A percentile compares a stretch with the other conserved stretches of the same genome.
These are phyloP conservation scores for Caenorhabditis sp. DNA, from an alignment of 2,888 invertebrate genomes.

Conservation along the genomic window DNA sequence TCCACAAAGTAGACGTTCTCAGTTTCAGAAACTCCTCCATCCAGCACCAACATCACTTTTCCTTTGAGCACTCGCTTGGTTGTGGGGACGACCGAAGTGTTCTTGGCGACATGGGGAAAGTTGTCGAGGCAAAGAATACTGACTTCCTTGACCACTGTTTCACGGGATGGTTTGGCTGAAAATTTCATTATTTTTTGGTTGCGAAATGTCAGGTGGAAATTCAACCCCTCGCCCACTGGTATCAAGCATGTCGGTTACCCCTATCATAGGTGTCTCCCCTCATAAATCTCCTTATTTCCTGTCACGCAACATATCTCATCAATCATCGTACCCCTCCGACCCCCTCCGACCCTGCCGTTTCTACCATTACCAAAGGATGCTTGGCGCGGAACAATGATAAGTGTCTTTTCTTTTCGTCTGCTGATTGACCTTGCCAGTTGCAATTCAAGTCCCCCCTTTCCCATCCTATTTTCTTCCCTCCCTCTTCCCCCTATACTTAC, in stretches of 20 bases:
- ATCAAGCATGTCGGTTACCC: background rate
- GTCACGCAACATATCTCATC: constrained; percentile 52
- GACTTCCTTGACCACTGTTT: constrained; percentile 42
- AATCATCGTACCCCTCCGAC: constrained; percentile 29
- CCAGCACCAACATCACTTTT: constrained; percentile 33
- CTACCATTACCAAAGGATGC: no score
- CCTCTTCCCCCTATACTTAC: constrained; percentile 25
- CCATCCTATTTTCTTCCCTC: background rate
- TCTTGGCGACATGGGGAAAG: constrained; percentile 22
- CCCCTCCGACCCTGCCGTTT: background rate
- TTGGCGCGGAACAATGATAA: constrained; percentile 37
- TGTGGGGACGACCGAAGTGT: constrained; percentile 6
- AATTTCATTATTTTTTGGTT: background rate
- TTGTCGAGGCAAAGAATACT: constrained; percentile 52
- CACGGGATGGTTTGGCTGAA: constrained; percentile 35
- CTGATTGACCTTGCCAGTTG: constrained; percentile 27
- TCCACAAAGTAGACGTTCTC: constrained; percentile 59
- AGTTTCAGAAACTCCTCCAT: constrained; percentile 24
- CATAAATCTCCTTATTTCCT: constrained; percentile 50
- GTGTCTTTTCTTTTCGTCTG: no score
- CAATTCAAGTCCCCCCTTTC: background rate
- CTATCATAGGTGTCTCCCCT: background rate
- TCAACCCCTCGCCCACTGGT: no score
- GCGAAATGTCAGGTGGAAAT: no score
- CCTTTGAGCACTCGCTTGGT: constrained; percentile 38